Evolutionary conservation across 2,888 invertebrate genomes (phyloP).

Genomic region (Uloborus plumipes): DNA sequence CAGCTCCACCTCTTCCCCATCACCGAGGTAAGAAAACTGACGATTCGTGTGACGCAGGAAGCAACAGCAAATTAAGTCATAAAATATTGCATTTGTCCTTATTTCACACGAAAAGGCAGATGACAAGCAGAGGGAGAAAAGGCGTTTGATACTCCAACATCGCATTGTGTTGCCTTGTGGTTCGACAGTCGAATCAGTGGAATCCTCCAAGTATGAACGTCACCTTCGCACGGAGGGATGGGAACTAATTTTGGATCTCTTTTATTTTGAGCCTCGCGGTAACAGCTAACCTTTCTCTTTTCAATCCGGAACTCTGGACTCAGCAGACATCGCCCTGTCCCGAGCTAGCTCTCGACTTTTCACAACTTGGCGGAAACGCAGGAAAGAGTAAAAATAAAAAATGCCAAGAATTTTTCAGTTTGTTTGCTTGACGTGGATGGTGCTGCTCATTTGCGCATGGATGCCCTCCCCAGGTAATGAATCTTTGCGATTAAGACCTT

Average conservation of each 20-base stretch:
- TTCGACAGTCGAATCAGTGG: too few species aligned
- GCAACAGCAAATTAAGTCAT: too few species aligned
- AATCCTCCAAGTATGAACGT: background rate
- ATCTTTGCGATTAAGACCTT: constrained; percentile 1
- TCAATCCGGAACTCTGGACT: constrained; percentile 11
- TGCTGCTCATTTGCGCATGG: constrained; percentile 38
- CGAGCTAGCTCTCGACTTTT: too few species aligned
- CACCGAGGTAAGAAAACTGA: too few species aligned
- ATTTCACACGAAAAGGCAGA: too few species aligned
- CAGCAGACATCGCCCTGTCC: background rate
- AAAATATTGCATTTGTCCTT: too few species aligned
- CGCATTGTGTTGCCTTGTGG: too few species aligned
- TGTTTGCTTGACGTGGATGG: constrained; percentile 17
- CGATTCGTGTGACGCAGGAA: too few species aligned
- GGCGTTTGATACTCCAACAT: too few species aligned
- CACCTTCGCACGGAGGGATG: constrained; percentile 20
- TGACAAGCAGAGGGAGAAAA: too few species aligned
- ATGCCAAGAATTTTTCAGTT: constrained; percentile 27
- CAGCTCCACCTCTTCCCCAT: too few species aligned
- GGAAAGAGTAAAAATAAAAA: background rate
- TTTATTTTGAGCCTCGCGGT: constrained; percentile 40
- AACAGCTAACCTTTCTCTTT: constrained; percentile 24
- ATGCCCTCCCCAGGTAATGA: constrained; percentile 37
- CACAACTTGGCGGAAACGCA: too few species aligned
- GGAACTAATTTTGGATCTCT: constrained; percentile 51